Conservation (phyloP, 2,888 invertebrate genomes). For the Cheiracanthium punctorium region DNA sequence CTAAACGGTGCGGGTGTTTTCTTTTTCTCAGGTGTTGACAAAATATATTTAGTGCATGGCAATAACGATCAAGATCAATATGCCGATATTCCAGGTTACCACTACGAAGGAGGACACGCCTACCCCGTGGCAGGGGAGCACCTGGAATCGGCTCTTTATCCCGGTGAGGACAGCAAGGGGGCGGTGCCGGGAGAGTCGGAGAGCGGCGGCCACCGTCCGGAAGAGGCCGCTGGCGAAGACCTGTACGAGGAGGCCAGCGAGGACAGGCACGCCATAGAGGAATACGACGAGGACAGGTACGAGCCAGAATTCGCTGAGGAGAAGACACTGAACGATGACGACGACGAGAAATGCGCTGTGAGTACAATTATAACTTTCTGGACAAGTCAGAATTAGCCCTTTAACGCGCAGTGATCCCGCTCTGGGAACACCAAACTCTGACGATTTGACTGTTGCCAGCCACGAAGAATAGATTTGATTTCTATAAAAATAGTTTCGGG, state of each 20-base stretch:
- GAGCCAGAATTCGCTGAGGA: constrained; percentile 40
- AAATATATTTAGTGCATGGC: constrained; percentile 50
- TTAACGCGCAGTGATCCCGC: too few species aligned
- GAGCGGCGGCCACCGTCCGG: background rate
- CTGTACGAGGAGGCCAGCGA: constrained; percentile 11
- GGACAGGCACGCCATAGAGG: background rate
- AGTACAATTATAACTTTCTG: too few species aligned
- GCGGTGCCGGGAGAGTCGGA: constrained; percentile 28
- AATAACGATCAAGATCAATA: constrained; percentile 30
- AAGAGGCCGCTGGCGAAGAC: constrained; percentile 10
- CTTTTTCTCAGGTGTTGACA: constrained; percentile 29
- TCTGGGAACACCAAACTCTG: too few species aligned
- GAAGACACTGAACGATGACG: constrained; percentile 40
- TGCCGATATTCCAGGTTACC: constrained; percentile 38
- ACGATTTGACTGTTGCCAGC: too few species aligned
- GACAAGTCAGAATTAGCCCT: too few species aligned
- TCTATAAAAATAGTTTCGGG: too few species aligned
- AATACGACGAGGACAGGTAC: constrained; percentile 25
- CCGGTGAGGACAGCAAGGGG: constrained; percentile 29
- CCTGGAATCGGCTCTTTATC: constrained; percentile 44
- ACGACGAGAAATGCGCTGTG: constrained; percentile 49
- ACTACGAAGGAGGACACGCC: constrained; percentile 50
- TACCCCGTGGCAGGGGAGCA: constrained; percentile 51
- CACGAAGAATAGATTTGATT: too few species aligned
- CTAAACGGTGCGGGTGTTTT: too few species aligned